Percentiles rank a stretch among this genome's conserved stretches.
Conservation (phyloP, 2,113 vertebrate species). For the Sinocyclocheilus rhinocerous region DNA sequence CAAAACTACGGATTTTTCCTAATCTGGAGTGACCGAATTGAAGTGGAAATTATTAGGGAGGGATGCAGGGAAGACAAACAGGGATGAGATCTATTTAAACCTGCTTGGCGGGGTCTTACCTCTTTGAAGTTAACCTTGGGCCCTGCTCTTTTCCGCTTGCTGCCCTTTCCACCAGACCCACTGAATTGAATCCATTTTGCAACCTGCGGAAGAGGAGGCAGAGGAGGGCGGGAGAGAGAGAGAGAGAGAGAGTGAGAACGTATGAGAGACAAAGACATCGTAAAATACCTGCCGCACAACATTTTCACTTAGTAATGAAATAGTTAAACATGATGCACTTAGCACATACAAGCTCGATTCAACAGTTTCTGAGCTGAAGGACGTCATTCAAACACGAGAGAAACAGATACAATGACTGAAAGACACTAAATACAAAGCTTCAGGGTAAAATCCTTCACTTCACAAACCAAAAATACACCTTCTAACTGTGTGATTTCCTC, state of each 20-base stretch:
- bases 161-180: constrained; percentile 78
- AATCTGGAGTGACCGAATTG: not conserved
- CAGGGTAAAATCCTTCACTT: constrained; percentile 50
- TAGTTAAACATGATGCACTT: not conserved
- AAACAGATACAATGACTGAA: not conserved
- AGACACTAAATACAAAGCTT: constrained; percentile 11
- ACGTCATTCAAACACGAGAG: not conserved
- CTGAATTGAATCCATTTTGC: constrained; percentile 88
- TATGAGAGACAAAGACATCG: constrained; percentile 43
- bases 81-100: constrained; percentile 58
- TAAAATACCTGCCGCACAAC: constrained; percentile 21
- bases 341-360: not conserved
- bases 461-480: not conserved
- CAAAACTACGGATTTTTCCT: not conserved
- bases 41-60: not conserved
- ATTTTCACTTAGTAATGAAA: not conserved
- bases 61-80: not conserved
- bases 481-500: constrained; percentile 32
- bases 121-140: constrained; percentile 82
- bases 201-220: constrained; percentile 79
- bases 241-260: constrained; percentile 24
- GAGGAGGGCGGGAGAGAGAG: constrained; percentile 61
- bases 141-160: constrained; percentile 81
- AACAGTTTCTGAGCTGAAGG: not conserved
- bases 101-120: constrained; percentile 77